Evolutionary conservation across 2,113 vertebrate species (phyloP), one percentile per base, ranked within the genome.

Genomic region (Tachuris rubrigastra): DNA sequence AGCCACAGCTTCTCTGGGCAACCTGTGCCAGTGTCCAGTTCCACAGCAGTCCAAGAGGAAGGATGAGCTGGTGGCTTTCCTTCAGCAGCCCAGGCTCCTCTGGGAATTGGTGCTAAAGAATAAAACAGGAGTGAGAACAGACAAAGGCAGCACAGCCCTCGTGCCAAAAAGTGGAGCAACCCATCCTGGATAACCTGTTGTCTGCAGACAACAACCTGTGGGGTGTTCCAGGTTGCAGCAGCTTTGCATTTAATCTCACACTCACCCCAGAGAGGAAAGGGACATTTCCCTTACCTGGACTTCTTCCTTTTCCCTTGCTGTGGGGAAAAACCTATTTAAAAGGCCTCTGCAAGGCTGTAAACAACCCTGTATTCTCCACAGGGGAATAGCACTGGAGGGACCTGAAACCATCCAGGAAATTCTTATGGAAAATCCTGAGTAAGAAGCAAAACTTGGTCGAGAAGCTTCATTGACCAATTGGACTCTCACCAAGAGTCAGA

Each of bases 231-330:
- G 12, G 27, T 18, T 14, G 31, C 55, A 56, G 31, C 44, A 56
- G 49, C 24, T 55, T 62, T 63, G 41, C 59, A 28, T 33, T 47
- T 19, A 47, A 73, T n/a, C 50, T 76, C 37, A 35, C 12, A 7
- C 5, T 44, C 3, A 0, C 41, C 28, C 27, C 25, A 13, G 0
- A 19, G 8, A 21, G 39, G 27, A 55, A 23, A 67, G 10, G 74
- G 44, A 35, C 28, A 31, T 23, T 39, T 10, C 39, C 50, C 35
- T 60, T 7, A n/a, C 37, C 41, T 22, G 41, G 23, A 66, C 28
- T 28, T 35, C 56, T 20, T 39, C 66, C 44, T 44, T 42, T 37
- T 66, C 18, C 25, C 58, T 33, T 33, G 15, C 41, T 49, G 10
- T 11, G 22, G 58, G 37, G 59, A 46, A 52, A 62, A 58, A 39